Conservation (phyloP, 2,113 vertebrate species). For the Pogona vitticeps region DNA sequence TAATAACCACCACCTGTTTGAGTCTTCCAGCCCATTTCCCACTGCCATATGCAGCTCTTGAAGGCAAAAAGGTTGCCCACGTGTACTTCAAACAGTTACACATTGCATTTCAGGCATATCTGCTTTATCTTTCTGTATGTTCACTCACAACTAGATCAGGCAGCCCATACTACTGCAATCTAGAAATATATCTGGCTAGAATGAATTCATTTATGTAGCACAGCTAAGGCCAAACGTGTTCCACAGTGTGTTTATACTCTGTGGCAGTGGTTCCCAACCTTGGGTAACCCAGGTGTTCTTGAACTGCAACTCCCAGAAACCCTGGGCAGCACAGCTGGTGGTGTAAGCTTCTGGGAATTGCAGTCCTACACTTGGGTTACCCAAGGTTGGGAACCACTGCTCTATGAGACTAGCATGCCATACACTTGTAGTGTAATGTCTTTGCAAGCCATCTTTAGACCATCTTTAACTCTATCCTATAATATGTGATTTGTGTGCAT, state of each 20-base stretch:
- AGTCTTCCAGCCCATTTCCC: not conserved
- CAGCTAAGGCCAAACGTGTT: not conserved
- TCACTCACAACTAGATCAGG: constrained; percentile 28
- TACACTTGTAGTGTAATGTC: not conserved
- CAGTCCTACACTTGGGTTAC: too few relatives aligned
- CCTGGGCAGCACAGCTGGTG: too few relatives aligned
- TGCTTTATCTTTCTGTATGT: not conserved
- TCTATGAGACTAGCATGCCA: not conserved
- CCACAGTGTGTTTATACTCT: too few relatives aligned
- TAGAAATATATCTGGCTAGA: not conserved
- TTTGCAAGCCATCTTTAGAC: not conserved
- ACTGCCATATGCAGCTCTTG: not conserved
- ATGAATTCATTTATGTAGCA: not conserved
- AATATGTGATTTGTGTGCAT: not conserved
- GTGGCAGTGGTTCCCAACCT: too few relatives aligned
- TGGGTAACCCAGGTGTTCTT: too few relatives aligned
- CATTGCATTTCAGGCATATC: not conserved
- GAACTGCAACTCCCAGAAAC: too few relatives aligned
- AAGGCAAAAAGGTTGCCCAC: not conserved
- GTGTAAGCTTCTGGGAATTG: too few relatives aligned
- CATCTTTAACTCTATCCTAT: not conserved
- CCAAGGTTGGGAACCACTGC: too few relatives aligned
- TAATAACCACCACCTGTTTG: not conserved
- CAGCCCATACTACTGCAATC: too few relatives aligned
- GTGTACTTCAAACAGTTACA: not conserved